phyloP scores from a whole-genome alignment of 2,113 vertebrate genomes.

The Rousettus leschenaultii region DNA sequence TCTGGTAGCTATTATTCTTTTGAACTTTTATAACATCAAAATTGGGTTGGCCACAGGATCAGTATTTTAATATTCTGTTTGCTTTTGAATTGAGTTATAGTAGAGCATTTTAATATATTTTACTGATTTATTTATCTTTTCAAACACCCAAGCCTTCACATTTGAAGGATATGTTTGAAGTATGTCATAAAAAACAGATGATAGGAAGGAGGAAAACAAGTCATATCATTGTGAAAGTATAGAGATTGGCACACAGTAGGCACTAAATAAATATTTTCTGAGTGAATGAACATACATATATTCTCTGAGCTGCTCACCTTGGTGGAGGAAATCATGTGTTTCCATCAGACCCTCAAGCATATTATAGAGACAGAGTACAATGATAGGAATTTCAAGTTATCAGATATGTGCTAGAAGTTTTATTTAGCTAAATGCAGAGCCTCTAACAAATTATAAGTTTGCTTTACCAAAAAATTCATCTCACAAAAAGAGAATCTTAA shows the following conservation, averaged over 20 bases:
- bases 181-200: neutral
- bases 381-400: neutral
- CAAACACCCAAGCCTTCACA: neutral
- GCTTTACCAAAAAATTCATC: neutral
- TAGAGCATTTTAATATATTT: conserved; percentile 17
- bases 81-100: neutral
- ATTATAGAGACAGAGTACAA: neutral
- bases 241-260: neutral
- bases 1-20: neutral
- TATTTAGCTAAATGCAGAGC: neutral
- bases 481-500: neutral
- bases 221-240: conserved; percentile 15
- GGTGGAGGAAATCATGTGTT: neutral
- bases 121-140: conserved; percentile 16
- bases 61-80: neutral
- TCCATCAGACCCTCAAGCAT: neutral
- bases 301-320: neutral
- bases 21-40: neutral
- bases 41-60: neutral
- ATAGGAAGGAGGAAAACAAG: neutral
- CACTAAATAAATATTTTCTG: neutral
- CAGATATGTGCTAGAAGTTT: neutral
- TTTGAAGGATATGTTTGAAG: conserved; percentile 29
- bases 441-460: neutral
- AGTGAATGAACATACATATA: neutral